A percentile compares a stretch with the other conserved stretches of the same genome.
These are phyloP conservation scores for Heliconius charithonia DNA, from an alignment of 2,888 invertebrate species.

Conservation along the genomic window DNA sequence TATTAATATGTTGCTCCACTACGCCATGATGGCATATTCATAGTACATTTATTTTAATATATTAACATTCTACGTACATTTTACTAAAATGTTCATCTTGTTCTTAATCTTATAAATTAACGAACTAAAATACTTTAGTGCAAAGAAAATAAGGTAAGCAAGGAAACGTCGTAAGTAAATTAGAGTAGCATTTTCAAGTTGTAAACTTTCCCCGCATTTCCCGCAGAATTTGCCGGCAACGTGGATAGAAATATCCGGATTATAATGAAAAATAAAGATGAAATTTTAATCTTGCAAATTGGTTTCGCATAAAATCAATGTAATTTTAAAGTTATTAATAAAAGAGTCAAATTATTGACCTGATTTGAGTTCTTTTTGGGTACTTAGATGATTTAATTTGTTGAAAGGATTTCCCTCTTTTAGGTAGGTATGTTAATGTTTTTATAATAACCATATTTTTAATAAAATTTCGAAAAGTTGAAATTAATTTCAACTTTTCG, in stretches of 20 bases:
- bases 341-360: background rate
- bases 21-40: too few species aligned
- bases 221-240: constrained; percentile 40
- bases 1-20: too few species aligned
- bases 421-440: too few species aligned
- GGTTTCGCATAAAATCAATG: background rate
- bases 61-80: background rate
- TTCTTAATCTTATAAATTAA: constrained; percentile 28
- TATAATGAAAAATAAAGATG: constrained; percentile 31
- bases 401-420: background rate
- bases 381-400: background rate
- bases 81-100: background rate
- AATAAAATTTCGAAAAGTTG: too few species aligned
- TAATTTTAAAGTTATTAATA: background rate
- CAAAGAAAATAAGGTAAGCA: constrained; percentile 42
- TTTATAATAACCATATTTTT: too few species aligned
- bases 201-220: constrained; percentile 38
- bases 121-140: constrained; percentile 32
- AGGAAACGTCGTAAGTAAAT: constrained; percentile 45
- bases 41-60: background rate
- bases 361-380: background rate
- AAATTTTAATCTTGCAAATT: constrained; percentile 36
- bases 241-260: constrained; percentile 39
- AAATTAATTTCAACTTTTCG: too few species aligned
- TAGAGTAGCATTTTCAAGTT: constrained; percentile 46